These are phyloP conservation scores for Hololepta plana DNA, from an alignment of 2,888 invertebrate genomes.

Conservation along the genomic window DNA sequence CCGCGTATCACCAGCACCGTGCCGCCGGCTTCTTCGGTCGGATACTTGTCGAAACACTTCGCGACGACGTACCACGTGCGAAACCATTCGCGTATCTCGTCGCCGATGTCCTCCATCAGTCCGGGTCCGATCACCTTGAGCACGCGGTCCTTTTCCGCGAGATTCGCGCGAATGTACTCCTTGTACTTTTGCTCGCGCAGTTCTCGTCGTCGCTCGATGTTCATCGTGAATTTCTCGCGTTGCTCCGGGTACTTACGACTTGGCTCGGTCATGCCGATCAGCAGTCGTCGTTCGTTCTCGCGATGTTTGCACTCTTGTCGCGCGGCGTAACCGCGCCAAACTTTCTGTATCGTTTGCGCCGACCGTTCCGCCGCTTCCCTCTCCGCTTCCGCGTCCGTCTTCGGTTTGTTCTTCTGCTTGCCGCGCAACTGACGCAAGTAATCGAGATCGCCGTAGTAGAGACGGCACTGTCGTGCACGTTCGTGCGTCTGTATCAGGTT, in stretches of 20 bases:
- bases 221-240: slow-evolving; percentile 27
- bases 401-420: slow-evolving; percentile 3
- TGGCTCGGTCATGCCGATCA: slow-evolving; percentile 38
- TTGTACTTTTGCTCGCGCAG: slow-evolving; percentile 29
- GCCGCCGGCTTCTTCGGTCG: slow-evolving; percentile 55
- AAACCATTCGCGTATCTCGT: slow-evolving; percentile 62
- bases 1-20: slow-evolving; percentile 36
- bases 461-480: slow-evolving; percentile 24
- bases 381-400: neutral
- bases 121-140: slow-evolving; percentile 33
- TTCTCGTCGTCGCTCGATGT: slow-evolving; percentile 28
- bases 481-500: slow-evolving; percentile 29
- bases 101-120: slow-evolving; percentile 56
- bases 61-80: slow-evolving; percentile 39
- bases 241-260: slow-evolving; percentile 29
- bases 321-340: slow-evolving; percentile 29
- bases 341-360: slow-evolving; percentile 23
- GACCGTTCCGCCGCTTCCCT: slow-evolving; percentile 11
- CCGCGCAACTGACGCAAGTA: neutral
- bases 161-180: slow-evolving; percentile 27
- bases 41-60: slow-evolving; percentile 50
- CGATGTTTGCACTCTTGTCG: slow-evolving; percentile 25
- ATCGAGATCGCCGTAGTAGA: slow-evolving; percentile 16
- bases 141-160: slow-evolving; percentile 33
- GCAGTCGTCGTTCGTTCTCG: slow-evolving; percentile 27